A percentile compares a stretch with the other conserved stretches of the same genome.
Conservation (phyloP, 2,113 vertebrate species). For the Empidonax alnorum region DNA sequence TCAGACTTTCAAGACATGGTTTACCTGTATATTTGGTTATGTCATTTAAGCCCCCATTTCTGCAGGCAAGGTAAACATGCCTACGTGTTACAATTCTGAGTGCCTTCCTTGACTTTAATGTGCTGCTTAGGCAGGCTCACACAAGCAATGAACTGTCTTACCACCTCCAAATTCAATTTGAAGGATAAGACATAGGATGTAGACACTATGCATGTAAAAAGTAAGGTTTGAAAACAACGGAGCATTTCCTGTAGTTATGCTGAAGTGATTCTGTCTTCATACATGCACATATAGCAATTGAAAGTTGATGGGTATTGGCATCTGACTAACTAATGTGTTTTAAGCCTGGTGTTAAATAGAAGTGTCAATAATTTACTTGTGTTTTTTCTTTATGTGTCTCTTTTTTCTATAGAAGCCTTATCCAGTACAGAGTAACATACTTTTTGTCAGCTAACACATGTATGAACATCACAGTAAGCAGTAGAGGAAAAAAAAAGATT, state of each 20-base stretch:
- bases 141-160: not conserved
- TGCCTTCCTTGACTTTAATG: not conserved
- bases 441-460: not conserved
- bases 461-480: not conserved
- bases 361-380: not conserved
- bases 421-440: not conserved
- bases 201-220: not conserved
- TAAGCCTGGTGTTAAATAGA: not conserved
- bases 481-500: not conserved
- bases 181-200: not conserved
- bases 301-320: not conserved
- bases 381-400: not conserved
- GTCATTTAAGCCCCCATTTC: not conserved
- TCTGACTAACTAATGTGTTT: not conserved
- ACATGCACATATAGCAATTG: not conserved
- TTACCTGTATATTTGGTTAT: not conserved
- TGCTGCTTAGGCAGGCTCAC: not conserved
- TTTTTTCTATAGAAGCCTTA: not conserved
- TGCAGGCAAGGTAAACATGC: not conserved
- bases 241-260: not conserved
- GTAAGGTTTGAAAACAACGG: not conserved
- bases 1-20: not conserved
- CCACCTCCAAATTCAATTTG: not conserved
- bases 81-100: not conserved
- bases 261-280: not conserved